Conservation (phyloP, 2,797 vertebrate genomes). For the Tragelaphus eurycerus region DNA sequence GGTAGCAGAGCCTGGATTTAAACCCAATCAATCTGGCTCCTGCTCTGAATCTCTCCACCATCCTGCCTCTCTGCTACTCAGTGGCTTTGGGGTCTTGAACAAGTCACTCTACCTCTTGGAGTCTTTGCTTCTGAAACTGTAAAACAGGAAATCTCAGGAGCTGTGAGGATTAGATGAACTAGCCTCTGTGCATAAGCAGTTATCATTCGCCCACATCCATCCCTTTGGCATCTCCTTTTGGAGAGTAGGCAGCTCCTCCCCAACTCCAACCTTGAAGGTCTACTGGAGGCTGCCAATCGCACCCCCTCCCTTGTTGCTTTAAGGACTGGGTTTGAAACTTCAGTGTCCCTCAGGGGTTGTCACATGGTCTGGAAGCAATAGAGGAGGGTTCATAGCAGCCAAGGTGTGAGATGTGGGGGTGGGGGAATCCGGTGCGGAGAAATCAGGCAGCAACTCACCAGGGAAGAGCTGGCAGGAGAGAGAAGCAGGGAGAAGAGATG, state of each 20-base stretch:
- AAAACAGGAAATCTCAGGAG: background rate
- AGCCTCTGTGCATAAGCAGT: background rate
- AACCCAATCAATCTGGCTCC: background rate
- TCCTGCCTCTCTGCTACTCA: background rate
- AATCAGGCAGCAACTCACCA: background rate
- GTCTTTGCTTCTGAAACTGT: background rate
- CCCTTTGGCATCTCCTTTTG: background rate
- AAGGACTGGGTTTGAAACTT: background rate
- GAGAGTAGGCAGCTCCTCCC: background rate
- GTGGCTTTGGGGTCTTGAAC: background rate
- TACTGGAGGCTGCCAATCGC: background rate
- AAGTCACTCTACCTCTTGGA: background rate
- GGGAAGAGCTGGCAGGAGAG: background rate
- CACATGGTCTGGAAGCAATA: background rate
- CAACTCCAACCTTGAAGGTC: background rate
- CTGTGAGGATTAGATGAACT: background rate
- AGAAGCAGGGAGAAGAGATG: background rate
- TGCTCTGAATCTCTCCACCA: background rate
- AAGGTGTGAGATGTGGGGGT: background rate
- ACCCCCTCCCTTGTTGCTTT: background rate
- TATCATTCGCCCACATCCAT: too few relatives aligned
- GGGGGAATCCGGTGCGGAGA: too few relatives aligned
- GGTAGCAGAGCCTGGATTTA: background rate
- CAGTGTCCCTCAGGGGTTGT: background rate
- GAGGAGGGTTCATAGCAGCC: background rate